Evolutionary conservation across 2,797 vertebrate genomes (phyloP), one percentile per base, ranked within the genome.

Genomic region (Falco novaeseelandiae): DNA sequence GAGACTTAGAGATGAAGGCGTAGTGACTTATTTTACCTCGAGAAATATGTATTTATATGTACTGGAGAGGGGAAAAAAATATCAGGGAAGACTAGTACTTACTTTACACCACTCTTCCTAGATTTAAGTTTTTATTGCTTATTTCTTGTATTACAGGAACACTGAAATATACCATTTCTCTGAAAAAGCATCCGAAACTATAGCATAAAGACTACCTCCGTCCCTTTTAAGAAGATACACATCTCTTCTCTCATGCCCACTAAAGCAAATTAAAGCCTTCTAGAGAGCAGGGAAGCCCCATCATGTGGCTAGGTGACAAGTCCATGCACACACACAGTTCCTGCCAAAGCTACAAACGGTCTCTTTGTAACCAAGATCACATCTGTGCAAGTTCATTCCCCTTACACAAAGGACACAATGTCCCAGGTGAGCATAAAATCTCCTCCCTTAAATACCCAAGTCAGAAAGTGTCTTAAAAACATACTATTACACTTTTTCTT

Each of bases 311-410:
- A 38, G 26, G 19, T 51, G 66, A 87, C 54, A 78, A 81, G 15
- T 1, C 4, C 10, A 29, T 29, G 5, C 11, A 5, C 29, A 66
- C 0, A 21, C 8, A 5, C 10, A 73, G 48, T 8, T 58, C 40
- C 55, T 89, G 69, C 19, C 73, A 80, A 72, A 48, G 78, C 15
- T 72, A 34, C 42, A 38, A 10, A 73, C 0, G 0, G 16, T 27
- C 19, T 52, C 58, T 57, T 22, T 51, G 38, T 30, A 70, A 52
- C 36, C 46, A 62, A 30, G 36, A 66, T 51, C 12, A n/a, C 21
- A 78, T 12, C 69, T 51, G 29, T 48, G 46, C 42, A 32, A 23
- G 36, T 36, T 61, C 38, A 38, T 29, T 54, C 21, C 32, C 18
- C 63, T 80, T 57, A 46, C 12, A 67, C n/a, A 67, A 66, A 80